phyloP scores from a whole-genome alignment of 2,797 vertebrate species.

The Apogon hyalosoma region DNA sequence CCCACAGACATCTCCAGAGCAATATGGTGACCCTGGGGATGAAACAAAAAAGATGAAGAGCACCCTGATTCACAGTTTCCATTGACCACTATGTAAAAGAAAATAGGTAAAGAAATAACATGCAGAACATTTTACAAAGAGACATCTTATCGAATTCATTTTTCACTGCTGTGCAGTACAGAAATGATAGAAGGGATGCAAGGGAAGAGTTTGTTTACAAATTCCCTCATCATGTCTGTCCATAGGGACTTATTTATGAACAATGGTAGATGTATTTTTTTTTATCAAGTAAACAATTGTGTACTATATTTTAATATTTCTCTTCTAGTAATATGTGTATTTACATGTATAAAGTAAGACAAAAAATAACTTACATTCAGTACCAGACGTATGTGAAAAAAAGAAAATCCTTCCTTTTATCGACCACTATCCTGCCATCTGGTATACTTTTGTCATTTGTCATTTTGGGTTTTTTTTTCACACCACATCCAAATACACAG shows the following conservation, averaged over 20 bases:
- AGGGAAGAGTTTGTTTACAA: too few relatives aligned
- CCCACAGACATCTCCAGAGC: constrained; percentile 82
- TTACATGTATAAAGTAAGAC: too few relatives aligned
- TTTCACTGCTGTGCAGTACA: too few relatives aligned
- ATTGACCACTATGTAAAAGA: constrained; percentile 66
- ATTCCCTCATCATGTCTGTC: too few relatives aligned
- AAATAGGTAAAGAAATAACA: constrained; percentile 45
- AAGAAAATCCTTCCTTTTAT: constrained; percentile 78
- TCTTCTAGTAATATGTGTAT: too few relatives aligned
- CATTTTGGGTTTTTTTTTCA: constrained; percentile 56
- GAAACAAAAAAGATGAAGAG: constrained; percentile 66
- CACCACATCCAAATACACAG: constrained; percentile 28
- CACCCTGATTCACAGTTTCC: constrained; percentile 59
- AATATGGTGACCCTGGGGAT: constrained; percentile 71
- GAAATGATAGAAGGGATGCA: too few relatives aligned
- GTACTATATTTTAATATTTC: too few relatives aligned
- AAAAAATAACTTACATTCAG: constrained; percentile 57
- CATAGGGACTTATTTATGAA: too few relatives aligned
- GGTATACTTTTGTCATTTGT: constrained; percentile 67
- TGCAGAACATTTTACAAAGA: background rate
- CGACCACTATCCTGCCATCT: constrained; percentile 79
- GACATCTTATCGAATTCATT: too few relatives aligned
- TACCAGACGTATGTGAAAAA: constrained; percentile 67
- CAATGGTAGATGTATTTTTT: too few relatives aligned
- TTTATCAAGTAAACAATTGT: too few relatives aligned